Evolutionary conservation across 2,888 invertebrate species (phyloP), one percentile per base, ranked within the genome.

Genomic region (Mesodorylaimus sp.): DNA sequence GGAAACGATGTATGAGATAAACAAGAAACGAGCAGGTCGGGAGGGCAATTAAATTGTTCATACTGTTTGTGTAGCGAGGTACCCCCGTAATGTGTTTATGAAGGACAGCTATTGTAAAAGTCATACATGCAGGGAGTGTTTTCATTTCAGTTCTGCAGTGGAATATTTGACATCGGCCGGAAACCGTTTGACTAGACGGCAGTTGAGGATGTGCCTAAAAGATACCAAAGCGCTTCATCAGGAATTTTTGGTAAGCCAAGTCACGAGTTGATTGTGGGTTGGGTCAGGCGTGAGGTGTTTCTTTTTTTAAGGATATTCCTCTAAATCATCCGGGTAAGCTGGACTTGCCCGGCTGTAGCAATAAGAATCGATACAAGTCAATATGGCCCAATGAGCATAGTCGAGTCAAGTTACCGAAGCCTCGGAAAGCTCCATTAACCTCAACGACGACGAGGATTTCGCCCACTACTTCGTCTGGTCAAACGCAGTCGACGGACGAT

Each of bases 271-370:
- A 41, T 7, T 10, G n/a, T 10, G 19, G 7, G 19, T 10, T 7
- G 41, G 10, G 19, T 10, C 5, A 7, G 7, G 24, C 13, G 19
- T 44, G 5, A 5, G 21, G 7, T 7, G 19, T 44, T 44, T 44
- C 24, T 24, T 24, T 25, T 44, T 44, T 57, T 24, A 56, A 69
- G 69, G 86, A 87, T 67, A 79, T 89, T 61, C 88, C 88, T 0
- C 76, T 84, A 53, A 89, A 89, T 68, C 80, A 85, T 56, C 86
- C 87, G 57, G 86, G 87, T 63, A 84, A 84, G 62, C 80, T 85
- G 7, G 79, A 83, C 61, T 81, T 88, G 1, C 81, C 83, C 27
- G 88, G 88, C 1, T 83, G 85, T 26, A 84, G 85, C 57, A 75
- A 79, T 16, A 86, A 86, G 70, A 89, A 89, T 68, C 76, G 89